These are phyloP conservation scores for Tipula unca DNA, from an alignment of 2,888 invertebrate species.

Conservation along the genomic window DNA sequence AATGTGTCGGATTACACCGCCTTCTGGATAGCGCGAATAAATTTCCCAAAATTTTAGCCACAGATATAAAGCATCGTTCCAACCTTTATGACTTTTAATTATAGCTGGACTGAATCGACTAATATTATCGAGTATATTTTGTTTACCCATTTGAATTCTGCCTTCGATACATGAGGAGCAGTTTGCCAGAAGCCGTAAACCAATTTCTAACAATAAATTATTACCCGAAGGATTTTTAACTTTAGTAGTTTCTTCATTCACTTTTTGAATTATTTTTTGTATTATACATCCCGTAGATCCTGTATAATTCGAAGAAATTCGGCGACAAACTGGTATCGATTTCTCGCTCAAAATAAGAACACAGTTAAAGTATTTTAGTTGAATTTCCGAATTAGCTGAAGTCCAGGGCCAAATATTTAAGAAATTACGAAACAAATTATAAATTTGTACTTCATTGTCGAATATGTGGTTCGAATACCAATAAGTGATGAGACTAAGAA, in stretches of 20 bases:
- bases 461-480: constrained; percentile 35
- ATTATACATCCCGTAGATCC: constrained; percentile 33
- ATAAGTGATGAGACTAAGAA: constrained; percentile 32
- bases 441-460: constrained; percentile 29
- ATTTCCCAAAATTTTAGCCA: constrained; percentile 40
- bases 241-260: constrained; percentile 33
- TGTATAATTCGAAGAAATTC: constrained; percentile 30
- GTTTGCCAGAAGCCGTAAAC: constrained; percentile 34
- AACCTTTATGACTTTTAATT: constrained; percentile 30
- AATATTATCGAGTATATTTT: constrained; percentile 32
- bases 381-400: constrained; percentile 33
- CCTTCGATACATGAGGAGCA: constrained; percentile 39
- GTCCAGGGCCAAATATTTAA: constrained; percentile 38
- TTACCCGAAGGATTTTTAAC: constrained; percentile 26
- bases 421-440: constrained; percentile 29
- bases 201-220: constrained; percentile 28
- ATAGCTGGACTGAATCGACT: constrained; percentile 34
- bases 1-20: constrained; percentile 32
- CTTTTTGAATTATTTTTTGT: constrained; percentile 33
- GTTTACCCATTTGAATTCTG: constrained; percentile 34
- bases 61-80: constrained; percentile 29
- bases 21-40: constrained; percentile 36
- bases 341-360: constrained; percentile 35
- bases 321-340: constrained; percentile 36
- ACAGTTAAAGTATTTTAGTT: constrained; percentile 30